Conservation (phyloP, 2,888 invertebrate species). For the Hypomecis punctinalis region DNA sequence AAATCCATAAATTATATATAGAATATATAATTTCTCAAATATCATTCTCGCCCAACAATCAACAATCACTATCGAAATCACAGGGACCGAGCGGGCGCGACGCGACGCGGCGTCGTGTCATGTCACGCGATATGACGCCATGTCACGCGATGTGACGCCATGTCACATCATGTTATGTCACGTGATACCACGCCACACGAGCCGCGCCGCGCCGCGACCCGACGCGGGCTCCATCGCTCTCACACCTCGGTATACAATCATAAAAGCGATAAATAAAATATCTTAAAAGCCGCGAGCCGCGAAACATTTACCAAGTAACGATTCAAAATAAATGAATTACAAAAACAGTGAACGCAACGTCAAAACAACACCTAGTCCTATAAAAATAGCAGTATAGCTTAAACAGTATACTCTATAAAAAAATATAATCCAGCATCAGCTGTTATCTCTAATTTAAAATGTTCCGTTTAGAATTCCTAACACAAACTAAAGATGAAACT, state of each 20-base stretch:
- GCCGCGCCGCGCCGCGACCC: background rate
- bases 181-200: conserved; percentile 21
- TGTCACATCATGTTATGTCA: background rate
- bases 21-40: conserved; percentile 80
- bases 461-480: conserved; percentile 70
- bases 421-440: conserved; percentile 80
- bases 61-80: conserved; percentile 81
- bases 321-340: conserved; percentile 59
- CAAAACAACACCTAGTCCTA: conserved; percentile 75
- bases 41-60: conserved; percentile 81
- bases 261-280: conserved; percentile 56
- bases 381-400: conserved; percentile 83
- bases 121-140: background rate
- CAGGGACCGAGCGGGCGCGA: conserved; percentile 53
- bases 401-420: conserved; percentile 82
- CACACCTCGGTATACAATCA: conserved; percentile 48
- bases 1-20: conserved; percentile 82
- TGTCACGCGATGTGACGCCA: background rate
- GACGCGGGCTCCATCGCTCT: conserved; percentile 34
- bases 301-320: conserved; percentile 51
- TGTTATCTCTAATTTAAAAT: conserved; percentile 79
- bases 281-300: conserved; percentile 44
- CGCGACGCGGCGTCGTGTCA: conserved; percentile 22
- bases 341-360: conserved; percentile 62
- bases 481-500: conserved; percentile 58